Evolutionary conservation across 2,888 invertebrate species (phyloP).

Genomic region (Cartodere bifasciata): DNA sequence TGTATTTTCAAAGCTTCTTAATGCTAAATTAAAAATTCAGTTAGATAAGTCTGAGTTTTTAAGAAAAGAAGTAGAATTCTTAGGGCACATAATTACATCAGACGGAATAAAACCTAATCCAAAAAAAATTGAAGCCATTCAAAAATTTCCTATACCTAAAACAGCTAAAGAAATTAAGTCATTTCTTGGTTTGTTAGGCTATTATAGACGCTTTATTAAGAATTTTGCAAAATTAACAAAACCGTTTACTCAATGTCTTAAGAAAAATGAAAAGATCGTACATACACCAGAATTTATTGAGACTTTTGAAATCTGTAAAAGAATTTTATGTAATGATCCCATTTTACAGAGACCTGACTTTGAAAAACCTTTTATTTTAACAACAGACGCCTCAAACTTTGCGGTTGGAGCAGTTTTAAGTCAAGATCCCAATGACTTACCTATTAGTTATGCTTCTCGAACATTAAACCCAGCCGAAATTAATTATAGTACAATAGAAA

Average conservation of each 20-base stretch:
- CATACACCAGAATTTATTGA: constrained; percentile 4
- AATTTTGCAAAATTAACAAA: constrained; percentile 14
- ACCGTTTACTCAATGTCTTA: constrained; percentile 11
- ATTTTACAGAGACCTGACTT: constrained; percentile 15
- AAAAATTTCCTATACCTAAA: constrained; percentile 10
- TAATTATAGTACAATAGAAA: no score
- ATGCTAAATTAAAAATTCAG: constrained; percentile 16
- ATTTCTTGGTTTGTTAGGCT: constrained; percentile 9
- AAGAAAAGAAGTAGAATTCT: no score
- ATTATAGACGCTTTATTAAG: constrained; percentile 10
- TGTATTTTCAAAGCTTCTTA: constrained; percentile 14
- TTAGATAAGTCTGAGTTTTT: no score
- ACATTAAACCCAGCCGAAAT: no score
- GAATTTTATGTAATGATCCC: constrained; percentile 11
- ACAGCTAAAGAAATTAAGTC: constrained; percentile 10
- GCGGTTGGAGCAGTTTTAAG: no score
- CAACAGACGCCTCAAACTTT: no score
- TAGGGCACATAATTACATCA: constrained; percentile 7
- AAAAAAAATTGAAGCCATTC: constrained; percentile 9
- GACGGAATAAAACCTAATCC: constrained; percentile 10
- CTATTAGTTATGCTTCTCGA: no score
- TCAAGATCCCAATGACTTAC: no score
- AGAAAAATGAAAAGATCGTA: constrained; percentile 9
- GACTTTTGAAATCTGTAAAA: constrained; percentile 10
- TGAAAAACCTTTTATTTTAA: no score